A percentile compares a stretch with the other conserved stretches of the same genome.
These are phyloP conservation scores for Acronicta alni DNA, from an alignment of 2,888 invertebrate genomes.

Conservation along the genomic window DNA sequence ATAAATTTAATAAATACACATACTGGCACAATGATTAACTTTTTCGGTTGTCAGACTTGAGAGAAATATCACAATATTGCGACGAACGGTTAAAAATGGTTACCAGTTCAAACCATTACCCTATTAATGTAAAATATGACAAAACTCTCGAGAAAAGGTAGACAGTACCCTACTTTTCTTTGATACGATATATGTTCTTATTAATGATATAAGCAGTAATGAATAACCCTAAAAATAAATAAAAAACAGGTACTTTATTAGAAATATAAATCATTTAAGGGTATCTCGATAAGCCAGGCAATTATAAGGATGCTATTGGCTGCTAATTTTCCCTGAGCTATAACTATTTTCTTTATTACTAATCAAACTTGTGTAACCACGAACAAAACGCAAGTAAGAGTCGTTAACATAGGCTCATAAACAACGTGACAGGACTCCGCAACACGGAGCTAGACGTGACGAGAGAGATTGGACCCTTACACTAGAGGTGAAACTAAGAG, in stretches of 20 bases:
- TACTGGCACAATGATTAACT: too few species aligned
- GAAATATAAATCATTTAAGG: background rate
- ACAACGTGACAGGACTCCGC: slow-evolving; percentile 31
- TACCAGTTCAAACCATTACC: too few species aligned
- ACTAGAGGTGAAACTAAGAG: background rate
- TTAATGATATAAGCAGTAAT: too few species aligned
- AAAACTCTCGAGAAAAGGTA: too few species aligned
- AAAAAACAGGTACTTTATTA: too few species aligned
- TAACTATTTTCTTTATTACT: slow-evolving; percentile 3
- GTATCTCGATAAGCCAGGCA: background rate
- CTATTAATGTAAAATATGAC: too few species aligned
- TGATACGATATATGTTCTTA: too few species aligned
- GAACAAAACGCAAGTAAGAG: slow-evolving; percentile 11
- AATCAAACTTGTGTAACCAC: slow-evolving; percentile 8
- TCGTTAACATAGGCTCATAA: slow-evolving; percentile 27
- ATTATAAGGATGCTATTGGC: slow-evolving; percentile 11
- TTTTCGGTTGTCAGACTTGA: too few species aligned
- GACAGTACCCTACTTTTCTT: too few species aligned
- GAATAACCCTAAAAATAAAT: too few species aligned
- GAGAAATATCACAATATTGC: too few species aligned
- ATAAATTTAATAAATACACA: background rate
- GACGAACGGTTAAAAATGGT: too few species aligned
- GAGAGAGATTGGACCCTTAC: slow-evolving; percentile 10
- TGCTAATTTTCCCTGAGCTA: slow-evolving; percentile 7
- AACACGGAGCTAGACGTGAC: slow-evolving; percentile 21